Percentiles rank a stretch among this genome's conserved stretches.
Conservation (phyloP, 2,113 vertebrate species). For the Apodemus sylvaticus region DNA sequence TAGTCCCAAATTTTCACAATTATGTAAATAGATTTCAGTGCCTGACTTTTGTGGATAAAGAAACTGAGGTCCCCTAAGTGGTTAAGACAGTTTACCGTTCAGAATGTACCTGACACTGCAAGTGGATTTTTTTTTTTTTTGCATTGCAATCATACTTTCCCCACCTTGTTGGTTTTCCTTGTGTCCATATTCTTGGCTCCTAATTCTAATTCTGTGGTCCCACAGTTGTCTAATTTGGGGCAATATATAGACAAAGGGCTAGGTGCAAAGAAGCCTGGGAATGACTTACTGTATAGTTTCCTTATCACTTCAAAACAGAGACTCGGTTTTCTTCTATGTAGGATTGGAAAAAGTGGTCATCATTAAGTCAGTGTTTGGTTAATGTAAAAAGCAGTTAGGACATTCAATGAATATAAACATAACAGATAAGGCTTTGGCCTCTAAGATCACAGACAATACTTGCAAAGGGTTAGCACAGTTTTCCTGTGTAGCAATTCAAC, state of each 20-base stretch:
- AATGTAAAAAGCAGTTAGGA: not conserved
- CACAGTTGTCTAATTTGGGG: not conserved
- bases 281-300: not conserved
- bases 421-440: not conserved
- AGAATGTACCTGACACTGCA: not conserved
- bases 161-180: not conserved
- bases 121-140: not conserved
- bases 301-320: not conserved
- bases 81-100: not conserved
- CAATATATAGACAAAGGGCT: not conserved
- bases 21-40: not conserved
- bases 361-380: not conserved
- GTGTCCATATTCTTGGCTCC: not conserved
- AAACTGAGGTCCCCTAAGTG: not conserved
- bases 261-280: too few species aligned
- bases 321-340: not conserved
- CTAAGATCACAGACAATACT: not conserved
- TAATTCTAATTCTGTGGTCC: not conserved
- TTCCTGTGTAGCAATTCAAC: not conserved
- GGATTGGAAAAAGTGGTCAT: not conserved
- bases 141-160: not conserved
- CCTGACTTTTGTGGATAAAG: not conserved
- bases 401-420: not conserved
- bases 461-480: not conserved
- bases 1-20: not conserved